Percentiles rank a stretch among this genome's conserved stretches.
These are phyloP conservation scores for Cephus rjabovi DNA, from an alignment of 2,888 invertebrate species.

Conservation along the genomic window DNA sequence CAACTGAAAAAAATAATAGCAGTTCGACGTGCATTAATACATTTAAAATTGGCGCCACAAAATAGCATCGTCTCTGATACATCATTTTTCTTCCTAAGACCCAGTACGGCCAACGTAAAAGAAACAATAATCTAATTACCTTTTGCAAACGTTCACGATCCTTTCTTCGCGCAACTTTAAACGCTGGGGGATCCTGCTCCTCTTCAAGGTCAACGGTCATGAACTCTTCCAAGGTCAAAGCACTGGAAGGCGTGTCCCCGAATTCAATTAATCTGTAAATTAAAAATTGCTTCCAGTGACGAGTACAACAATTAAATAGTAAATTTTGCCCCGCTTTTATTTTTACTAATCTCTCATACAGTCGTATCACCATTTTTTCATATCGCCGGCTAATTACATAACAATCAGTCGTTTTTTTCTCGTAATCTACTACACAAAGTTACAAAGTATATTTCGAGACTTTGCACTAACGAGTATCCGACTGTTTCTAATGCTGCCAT, in stretches of 20 bases:
- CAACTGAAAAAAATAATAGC: constrained; percentile 37
- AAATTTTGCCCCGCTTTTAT: too few species aligned
- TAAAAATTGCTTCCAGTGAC: neutral
- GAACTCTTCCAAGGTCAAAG: constrained; percentile 95
- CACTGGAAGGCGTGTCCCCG: constrained; percentile 95
- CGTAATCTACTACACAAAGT: too few species aligned
- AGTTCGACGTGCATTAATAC: neutral
- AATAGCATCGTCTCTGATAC: too few species aligned
- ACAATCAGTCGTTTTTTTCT: too few species aligned
- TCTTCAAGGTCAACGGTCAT: constrained; percentile 96
- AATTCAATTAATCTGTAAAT: constrained; percentile 85
- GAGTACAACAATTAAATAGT: neutral
- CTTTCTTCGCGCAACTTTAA: constrained; percentile 89
- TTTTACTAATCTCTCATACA: too few species aligned
- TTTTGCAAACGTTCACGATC: constrained; percentile 87
- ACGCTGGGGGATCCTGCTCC: constrained; percentile 96
- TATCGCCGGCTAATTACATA: too few species aligned
- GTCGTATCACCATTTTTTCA: too few species aligned
- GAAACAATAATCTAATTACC: constrained; percentile 65
- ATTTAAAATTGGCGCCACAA: neutral
- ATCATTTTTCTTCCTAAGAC: too few species aligned
- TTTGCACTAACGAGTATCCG: too few species aligned
- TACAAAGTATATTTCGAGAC: too few species aligned
- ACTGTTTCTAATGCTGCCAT: too few species aligned
- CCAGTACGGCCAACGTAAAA: constrained; percentile 25